These are phyloP conservation scores for roundworm (Caenorhabditis elegans) DNA, from an alignment of 1,140 invertebrate genomes.

Conservation along the genomic window WBcel235 BX284605.5:1771501-1772000, in stretches of 20 bases:
- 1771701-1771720: slow-evolving; percentile 51
- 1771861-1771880: neutral
- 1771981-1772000: neutral
- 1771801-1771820: neutral
- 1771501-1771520: too few relatives aligned
- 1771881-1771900: neutral
- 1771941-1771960: neutral
- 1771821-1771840: neutral
- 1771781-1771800: neutral
- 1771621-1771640: neutral
- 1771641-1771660: too few relatives aligned
- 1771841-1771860: neutral
- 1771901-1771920: neutral
- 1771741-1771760: neutral
- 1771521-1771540: too few relatives aligned
- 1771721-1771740: slow-evolving; percentile 15
- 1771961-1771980: neutral
- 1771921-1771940: neutral
- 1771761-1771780: neutral
- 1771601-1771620: neutral
- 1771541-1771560: too few relatives aligned
- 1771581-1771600: too few relatives aligned
- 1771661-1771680: slow-evolving; percentile 60
- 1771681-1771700: slow-evolving; percentile 58
- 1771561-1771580: too few relatives aligned